These are phyloP conservation scores for Glaucidium brasilianum DNA, from an alignment of 2,113 vertebrate species.

Conservation along the genomic window DNA sequence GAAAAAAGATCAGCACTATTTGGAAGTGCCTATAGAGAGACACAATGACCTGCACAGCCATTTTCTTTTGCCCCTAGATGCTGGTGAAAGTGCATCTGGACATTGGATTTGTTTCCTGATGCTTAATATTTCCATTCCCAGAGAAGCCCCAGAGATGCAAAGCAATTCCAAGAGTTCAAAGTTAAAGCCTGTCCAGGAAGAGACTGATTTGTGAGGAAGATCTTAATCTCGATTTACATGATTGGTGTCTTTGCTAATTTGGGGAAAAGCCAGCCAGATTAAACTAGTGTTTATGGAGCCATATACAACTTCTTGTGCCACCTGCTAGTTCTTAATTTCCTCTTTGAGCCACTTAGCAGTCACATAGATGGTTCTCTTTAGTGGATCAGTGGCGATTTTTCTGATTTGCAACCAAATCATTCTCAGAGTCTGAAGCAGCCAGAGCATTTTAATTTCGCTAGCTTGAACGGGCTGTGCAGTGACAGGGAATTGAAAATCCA, in stretches of 20 bases:
- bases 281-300: neutral
- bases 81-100: neutral
- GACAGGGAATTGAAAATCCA: neutral
- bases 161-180: neutral
- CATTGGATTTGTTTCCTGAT: neutral
- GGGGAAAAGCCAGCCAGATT: neutral
- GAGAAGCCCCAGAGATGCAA: neutral
- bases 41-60: neutral
- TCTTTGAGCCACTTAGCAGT: conserved; percentile 1
- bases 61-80: neutral
- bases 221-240: neutral
- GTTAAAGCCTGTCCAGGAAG: neutral
- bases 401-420: neutral
- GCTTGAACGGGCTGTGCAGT: neutral
- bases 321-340: conserved; percentile 24
- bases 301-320: neutral
- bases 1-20: neutral
- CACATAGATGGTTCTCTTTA: neutral
- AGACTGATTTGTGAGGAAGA: neutral
- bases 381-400: neutral
- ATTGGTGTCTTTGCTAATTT: neutral
- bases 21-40: neutral
- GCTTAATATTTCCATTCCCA: neutral
- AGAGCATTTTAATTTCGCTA: neutral
- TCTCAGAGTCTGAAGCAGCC: neutral